Evolutionary conservation across 2,888 invertebrate genomes (phyloP), one percentile per base, ranked within the genome.

Genomic region (Sussaba pulchella): DNA sequence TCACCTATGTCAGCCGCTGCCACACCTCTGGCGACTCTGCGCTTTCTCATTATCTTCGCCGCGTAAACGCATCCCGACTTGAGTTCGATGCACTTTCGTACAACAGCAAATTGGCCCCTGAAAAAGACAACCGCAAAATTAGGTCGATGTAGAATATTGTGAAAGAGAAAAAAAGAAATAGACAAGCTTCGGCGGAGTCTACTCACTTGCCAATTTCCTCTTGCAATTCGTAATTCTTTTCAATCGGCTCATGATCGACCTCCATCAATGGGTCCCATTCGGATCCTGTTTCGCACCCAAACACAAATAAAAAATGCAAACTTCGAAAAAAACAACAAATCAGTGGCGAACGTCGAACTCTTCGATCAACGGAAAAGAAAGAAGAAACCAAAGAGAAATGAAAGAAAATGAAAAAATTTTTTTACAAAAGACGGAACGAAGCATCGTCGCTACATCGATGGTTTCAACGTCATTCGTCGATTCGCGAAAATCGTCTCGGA

Each of bases 91-190:
- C 94, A 95, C 87, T 93, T 93, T 86, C 93, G 92, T 41, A 95
- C 95, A 64, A 94, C 93, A 5, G 95, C 95, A 91, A 95, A 95
- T 90, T 95, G 95, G 63, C 95, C 95, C 90, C 95, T 95, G 87
- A 17, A 45, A 19, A 77, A 31, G n/a, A n/a, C n/a, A n/a, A 47
- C 39, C 2, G 5, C 5, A 24, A 24, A 1, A 64, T 54, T 12
- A n/a, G n/a, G n/a, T n/a, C n/a, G n/a, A n/a, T n/a, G n/a, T n/a
- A n/a, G 10, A 31, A 31, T 31, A 31, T 6, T 5, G 6, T 31
- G 31, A 31, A 31, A 31, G 6, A 31, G n/a, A n/a, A 31, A 31
- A 31, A 31, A 31, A 31, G 6, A 31, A 31, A 31, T 31, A 39
- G 24, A 43, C 6, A 9, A 39, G 14, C 52, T 57, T 14, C 10